These are phyloP conservation scores for Ophonus ardosiacus DNA, from an alignment of 2,888 invertebrate species.

Conservation along the genomic window DNA sequence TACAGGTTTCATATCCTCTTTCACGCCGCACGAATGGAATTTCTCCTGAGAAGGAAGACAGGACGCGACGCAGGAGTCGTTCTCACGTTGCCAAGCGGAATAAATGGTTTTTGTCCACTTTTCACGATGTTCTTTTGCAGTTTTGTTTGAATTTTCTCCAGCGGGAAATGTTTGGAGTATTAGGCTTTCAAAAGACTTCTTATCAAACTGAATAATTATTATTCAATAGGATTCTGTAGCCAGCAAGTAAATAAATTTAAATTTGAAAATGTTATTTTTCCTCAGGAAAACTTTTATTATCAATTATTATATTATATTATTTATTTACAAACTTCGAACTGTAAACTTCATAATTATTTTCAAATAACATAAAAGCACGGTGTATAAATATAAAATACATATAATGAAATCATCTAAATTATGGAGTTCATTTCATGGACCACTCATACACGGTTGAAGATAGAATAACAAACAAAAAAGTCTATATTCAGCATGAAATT, in stretches of 20 bases:
- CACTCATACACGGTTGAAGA: too few relatives aligned
- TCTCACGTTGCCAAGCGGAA: slow-evolving; percentile 24
- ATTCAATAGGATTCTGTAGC: neutral
- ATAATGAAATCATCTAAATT: too few relatives aligned
- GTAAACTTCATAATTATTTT: too few relatives aligned
- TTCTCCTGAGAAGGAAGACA: neutral
- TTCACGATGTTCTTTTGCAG: slow-evolving; percentile 21
- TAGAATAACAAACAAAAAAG: too few relatives aligned
- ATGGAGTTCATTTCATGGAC: too few relatives aligned
- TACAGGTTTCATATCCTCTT: slow-evolving; percentile 58
- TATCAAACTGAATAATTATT: neutral
- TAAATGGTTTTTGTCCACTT: slow-evolving; percentile 42
- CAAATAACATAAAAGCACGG: too few relatives aligned
- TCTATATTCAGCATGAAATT: too few relatives aligned
- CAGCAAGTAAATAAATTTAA: neutral
- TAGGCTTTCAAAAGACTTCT: neutral
- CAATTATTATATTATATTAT: too few relatives aligned
- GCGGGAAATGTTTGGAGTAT: neutral
- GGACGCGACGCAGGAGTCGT: neutral
- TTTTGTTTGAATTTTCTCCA: slow-evolving; percentile 5
- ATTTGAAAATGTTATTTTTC: too few relatives aligned
- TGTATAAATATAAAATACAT: too few relatives aligned
- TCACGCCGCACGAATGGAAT: slow-evolving; percentile 49
- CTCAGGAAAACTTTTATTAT: too few relatives aligned
- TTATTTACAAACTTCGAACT: too few relatives aligned